A percentile compares a stretch with the other conserved stretches of the same genome.
phyloP scores from a whole-genome alignment of 1,140 invertebrate genomes.

The Plutomurus gul region DNA sequence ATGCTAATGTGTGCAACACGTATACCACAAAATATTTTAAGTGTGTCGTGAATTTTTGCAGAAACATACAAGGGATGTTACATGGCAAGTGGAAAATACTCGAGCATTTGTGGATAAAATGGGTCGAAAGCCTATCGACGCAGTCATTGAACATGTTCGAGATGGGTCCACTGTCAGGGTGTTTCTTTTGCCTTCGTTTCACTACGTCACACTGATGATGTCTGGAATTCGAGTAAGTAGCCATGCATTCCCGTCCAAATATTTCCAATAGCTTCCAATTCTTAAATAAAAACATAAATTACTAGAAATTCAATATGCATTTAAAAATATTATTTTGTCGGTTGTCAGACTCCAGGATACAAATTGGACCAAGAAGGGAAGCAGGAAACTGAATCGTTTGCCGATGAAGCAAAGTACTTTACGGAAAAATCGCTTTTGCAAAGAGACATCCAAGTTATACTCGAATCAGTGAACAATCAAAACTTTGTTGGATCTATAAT shows the following conservation, averaged over 20 bases:
- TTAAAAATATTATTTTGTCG: not conserved
- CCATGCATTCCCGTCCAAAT: too few species aligned
- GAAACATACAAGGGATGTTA: conserved; percentile 81
- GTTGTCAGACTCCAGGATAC: conserved; percentile 70
- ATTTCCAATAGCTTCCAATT: not conserved
- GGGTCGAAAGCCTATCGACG: conserved; percentile 76
- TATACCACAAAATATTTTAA: not conserved
- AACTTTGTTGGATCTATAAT: conserved; percentile 90
- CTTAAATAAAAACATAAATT: too few species aligned
- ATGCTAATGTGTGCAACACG: too few species aligned
- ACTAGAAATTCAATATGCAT: not conserved
- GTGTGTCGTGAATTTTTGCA: conserved; percentile 53
- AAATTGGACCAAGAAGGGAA: conserved; percentile 71
- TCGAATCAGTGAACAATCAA: conserved; percentile 85
- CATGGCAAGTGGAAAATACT: conserved; percentile 83
- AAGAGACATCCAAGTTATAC: conserved; percentile 86
- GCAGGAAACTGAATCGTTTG: conserved; percentile 68
- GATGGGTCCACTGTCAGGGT: conserved; percentile 93
- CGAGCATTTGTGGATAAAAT: conserved; percentile 79
- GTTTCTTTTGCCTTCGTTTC: conserved; percentile 83
- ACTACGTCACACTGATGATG: conserved; percentile 90
- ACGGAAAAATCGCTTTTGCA: conserved; percentile 90
- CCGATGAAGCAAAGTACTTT: conserved; percentile 85
- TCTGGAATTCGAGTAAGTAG: conserved; percentile 86
- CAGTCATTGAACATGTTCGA: conserved; percentile 92